A percentile compares a stretch with the other conserved stretches of the same genome.
These are phyloP conservation scores for Lepidurus apus DNA, from an alignment of 1,140 invertebrate species.

Conservation along the genomic window DNA sequence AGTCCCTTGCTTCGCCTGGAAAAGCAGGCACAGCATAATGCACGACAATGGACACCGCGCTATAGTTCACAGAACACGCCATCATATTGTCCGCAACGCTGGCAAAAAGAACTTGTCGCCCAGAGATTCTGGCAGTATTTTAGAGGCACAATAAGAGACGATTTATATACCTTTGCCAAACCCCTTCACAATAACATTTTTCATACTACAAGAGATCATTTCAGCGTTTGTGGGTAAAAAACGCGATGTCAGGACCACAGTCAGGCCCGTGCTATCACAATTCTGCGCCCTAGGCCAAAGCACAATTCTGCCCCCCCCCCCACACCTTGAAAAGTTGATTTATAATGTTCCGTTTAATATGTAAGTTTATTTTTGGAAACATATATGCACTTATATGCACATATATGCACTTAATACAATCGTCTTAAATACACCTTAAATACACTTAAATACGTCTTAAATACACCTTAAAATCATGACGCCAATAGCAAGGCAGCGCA, in stretches of 20 bases:
- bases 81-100: background rate
- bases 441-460: no score
- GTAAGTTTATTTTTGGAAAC: no score
- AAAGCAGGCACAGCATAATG: background rate
- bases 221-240: background rate
- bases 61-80: background rate
- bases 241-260: background rate
- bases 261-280: no score
- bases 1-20: background rate
- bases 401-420: no score
- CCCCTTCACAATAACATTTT: background rate
- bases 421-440: no score
- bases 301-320: no score
- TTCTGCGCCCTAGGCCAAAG: no score
- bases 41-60: background rate
- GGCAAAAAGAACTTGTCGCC: background rate
- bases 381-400: no score
- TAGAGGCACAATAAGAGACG: background rate
- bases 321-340: no score
- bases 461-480: no score
- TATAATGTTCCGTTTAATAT: no score
- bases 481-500: no score
- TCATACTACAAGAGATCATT: background rate
- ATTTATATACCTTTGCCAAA: background rate
- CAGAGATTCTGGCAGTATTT: background rate